A percentile compares a stretch with the other conserved stretches of the same genome.
Evolutionary conservation across 1,140 invertebrate genomes (phyloP).

Genomic region (Pseudomyrmex gracilis): DNA sequence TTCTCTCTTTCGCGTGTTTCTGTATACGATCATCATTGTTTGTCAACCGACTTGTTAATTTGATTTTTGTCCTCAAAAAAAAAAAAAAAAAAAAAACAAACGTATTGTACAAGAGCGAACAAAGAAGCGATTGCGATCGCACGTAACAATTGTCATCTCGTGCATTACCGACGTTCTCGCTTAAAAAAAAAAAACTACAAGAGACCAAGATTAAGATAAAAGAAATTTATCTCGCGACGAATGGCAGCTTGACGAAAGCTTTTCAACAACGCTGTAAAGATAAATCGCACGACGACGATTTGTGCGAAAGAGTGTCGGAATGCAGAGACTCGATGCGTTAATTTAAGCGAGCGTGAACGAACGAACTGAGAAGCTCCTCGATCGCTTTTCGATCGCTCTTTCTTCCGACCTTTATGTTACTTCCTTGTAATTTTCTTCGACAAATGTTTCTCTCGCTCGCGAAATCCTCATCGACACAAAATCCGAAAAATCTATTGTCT

Average conservation of each 20-base stretch:
- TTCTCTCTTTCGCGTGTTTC: conserved; percentile 27
- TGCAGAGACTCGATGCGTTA: neutral
- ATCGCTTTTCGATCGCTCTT: conserved; percentile 3
- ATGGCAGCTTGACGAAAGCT: too few relatives aligned
- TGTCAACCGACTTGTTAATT: conserved; percentile 44
- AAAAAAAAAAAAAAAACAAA: neutral
- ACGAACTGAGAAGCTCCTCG: conserved; percentile 7
- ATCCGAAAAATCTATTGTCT: neutral
- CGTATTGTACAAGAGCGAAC: neutral
- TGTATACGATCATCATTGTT: conserved; percentile 40
- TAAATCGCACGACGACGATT: neutral
- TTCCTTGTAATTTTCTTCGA: too few relatives aligned
- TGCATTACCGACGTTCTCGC: neutral
- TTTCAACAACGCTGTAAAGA: neutral
- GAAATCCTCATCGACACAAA: neutral
- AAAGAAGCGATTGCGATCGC: conserved; percentile 14
- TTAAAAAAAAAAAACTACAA: neutral
- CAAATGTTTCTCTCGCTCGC: neutral
- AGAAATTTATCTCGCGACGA: neutral
- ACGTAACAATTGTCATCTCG: neutral
- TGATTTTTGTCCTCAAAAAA: conserved; percentile 1
- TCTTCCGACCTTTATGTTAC: neutral
- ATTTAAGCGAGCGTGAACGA: neutral
- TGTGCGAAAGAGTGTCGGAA: neutral
- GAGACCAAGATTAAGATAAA: neutral